Evolutionary conservation across 2,797 vertebrate species (phyloP), one percentile per base, ranked within the genome.

Genomic region (Loriculus beryllinus): DNA sequence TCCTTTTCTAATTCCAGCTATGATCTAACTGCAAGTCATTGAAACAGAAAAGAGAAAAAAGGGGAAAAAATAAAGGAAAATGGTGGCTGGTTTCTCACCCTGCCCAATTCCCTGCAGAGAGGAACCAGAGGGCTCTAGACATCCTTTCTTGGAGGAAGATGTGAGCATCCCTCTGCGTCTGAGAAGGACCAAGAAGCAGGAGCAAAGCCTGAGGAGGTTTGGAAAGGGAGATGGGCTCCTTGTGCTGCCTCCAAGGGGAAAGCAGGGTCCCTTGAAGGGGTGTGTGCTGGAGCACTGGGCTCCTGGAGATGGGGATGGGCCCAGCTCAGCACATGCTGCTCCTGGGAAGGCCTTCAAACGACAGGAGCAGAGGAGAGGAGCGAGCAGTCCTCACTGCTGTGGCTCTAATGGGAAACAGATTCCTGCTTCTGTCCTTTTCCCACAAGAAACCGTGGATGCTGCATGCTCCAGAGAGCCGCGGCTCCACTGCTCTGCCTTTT

Each of bases 1-100:
- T 94, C 91, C 96, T 95, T 14, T 93, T 80, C 82, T 68, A 82
- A 88, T 85, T 96, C 91, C 95, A 96, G 91, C 92, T 87, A 78
- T 96, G 96, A 96, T 52, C 94, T 96, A 95, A 97, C n/a, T 71
- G 31, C 40, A 68, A 92, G 78, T 52, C 84, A 85, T 16, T 15
- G 35, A 12, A 14, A 51, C 52, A 74, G 49, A 15, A 21, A 21
- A 26, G 6, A 35, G 49, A 15, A 21, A 21, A 26, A 6, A 35
- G 28, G 43, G 11, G 14, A 57, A 5, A n/a, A 31, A 33, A 20
- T 37, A 31, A 43, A 51, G 75, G 21, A 29, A 37, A 40, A 14
- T 33, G 28, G 37, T 80, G 92, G 47, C 47, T 85, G 29, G 3
- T 3, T 80, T 31, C 83, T 59, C 33, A 74, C 29, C 49, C 20